Percentiles rank a stretch among this genome's conserved stretches.
These are phyloP conservation scores for Geotrupes spiniger DNA, from an alignment of 2,888 invertebrate genomes.

Conservation along the genomic window DNA sequence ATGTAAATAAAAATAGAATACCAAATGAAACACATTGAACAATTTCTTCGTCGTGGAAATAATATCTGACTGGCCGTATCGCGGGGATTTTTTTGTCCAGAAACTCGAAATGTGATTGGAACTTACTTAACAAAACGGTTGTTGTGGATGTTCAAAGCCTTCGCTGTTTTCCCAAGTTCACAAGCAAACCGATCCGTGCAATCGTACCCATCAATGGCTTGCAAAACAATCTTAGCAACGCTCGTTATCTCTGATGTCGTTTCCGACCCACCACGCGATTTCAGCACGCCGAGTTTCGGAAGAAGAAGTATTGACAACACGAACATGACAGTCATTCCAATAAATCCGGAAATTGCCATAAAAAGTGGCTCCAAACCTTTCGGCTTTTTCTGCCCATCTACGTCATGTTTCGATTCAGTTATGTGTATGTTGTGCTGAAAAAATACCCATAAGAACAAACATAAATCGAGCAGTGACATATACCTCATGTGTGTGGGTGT, in stretches of 20 bases:
- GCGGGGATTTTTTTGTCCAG: too few relatives aligned
- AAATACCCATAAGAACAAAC: constrained; percentile 14
- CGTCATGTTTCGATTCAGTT: constrained; percentile 33
- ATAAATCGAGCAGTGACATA: not conserved
- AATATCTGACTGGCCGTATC: too few relatives aligned
- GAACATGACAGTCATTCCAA: constrained; percentile 57
- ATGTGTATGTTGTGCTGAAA: constrained; percentile 48
- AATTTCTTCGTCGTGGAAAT: too few relatives aligned
- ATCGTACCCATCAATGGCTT: constrained; percentile 51
- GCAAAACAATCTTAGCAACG: constrained; percentile 46
- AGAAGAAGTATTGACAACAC: constrained; percentile 53
- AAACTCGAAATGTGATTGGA: not conserved
- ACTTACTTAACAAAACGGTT: constrained; percentile 48
- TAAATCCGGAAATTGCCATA: constrained; percentile 58
- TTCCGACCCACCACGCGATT: constrained; percentile 36
- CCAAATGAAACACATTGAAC: too few relatives aligned
- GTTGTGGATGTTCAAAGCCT: constrained; percentile 43
- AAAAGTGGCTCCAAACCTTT: constrained; percentile 55
- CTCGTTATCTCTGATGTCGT: constrained; percentile 43
- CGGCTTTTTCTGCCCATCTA: constrained; percentile 39
- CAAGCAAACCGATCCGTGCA: constrained; percentile 52
- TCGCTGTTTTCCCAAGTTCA: constrained; percentile 49
- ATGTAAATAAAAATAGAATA: too few relatives aligned
- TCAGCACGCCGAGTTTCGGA: constrained; percentile 48
- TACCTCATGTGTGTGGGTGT: constrained; percentile 44